A percentile compares a stretch with the other conserved stretches of the same genome.
Evolutionary conservation across 2,888 invertebrate species (phyloP).

Genomic region (Eutolmus rufibarbis): DNA sequence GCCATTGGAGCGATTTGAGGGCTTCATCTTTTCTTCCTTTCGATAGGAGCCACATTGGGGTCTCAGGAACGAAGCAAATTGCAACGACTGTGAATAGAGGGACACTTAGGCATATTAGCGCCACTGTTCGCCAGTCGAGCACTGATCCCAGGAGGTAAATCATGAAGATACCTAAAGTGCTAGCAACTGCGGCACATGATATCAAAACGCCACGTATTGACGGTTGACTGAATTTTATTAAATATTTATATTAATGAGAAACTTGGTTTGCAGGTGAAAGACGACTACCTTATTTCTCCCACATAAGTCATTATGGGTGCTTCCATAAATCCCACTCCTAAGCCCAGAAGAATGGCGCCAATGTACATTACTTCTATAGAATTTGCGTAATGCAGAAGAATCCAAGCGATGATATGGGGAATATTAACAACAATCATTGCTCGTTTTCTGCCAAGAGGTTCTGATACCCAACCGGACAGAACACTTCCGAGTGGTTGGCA

Average conservation of each 20-base stretch:
- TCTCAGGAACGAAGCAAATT: constrained; percentile 68
- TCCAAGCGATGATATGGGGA: constrained; percentile 68
- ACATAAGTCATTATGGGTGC: constrained; percentile 69
- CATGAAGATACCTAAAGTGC: constrained; percentile 65
- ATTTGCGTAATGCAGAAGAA: constrained; percentile 66
- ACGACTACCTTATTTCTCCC: constrained; percentile 66
- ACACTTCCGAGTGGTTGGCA: constrained; percentile 69
- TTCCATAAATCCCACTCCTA: constrained; percentile 69
- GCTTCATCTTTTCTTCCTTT: constrained; percentile 67
- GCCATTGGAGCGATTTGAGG: constrained; percentile 64
- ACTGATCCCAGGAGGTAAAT: constrained; percentile 66
- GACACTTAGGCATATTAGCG: constrained; percentile 64
- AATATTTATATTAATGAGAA: not conserved
- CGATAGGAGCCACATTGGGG: constrained; percentile 68
- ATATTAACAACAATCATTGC: constrained; percentile 68
- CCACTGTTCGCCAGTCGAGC: constrained; percentile 66
- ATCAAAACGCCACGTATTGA: constrained; percentile 66
- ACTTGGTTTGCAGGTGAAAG: constrained; percentile 1
- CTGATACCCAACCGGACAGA: constrained; percentile 67
- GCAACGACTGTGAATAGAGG: constrained; percentile 65
- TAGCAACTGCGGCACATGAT: constrained; percentile 61
- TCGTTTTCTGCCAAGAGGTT: constrained; percentile 66
- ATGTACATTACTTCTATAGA: constrained; percentile 64
- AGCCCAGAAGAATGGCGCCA: constrained; percentile 66
- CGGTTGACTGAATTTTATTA: constrained; percentile 62